phyloP scores from a whole-genome alignment of 2,113 vertebrate species.

The Trichechus manatus region DNA sequence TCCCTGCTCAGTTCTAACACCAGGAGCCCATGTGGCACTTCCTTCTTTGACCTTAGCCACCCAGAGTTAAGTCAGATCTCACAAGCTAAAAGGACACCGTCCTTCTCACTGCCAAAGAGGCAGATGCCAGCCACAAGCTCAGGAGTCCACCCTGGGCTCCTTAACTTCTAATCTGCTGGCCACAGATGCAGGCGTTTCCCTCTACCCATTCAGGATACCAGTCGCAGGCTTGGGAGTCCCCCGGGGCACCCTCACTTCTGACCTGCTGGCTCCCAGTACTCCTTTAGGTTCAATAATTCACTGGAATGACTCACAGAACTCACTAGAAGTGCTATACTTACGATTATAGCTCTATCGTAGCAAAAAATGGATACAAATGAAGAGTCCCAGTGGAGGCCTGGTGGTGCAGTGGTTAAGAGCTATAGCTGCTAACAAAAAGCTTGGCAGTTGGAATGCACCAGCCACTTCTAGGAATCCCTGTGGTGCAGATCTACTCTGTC shows the following conservation, averaged over 20 bases:
- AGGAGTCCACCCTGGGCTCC: neutral
- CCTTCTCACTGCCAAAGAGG: neutral
- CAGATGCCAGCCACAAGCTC: neutral
- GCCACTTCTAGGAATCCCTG: too few relatives aligned
- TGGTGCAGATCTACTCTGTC: too few relatives aligned
- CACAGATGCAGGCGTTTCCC: neutral
- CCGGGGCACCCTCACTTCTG: neutral
- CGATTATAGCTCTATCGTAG: neutral
- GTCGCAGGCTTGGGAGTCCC: neutral
- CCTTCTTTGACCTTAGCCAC: neutral
- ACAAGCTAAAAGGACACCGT: neutral
- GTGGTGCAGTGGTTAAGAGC: too few relatives aligned
- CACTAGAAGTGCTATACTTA: neutral
- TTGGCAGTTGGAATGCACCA: too few relatives aligned
- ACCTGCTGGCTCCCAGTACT: too few relatives aligned
- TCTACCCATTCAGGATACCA: neutral
- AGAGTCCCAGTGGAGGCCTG: neutral
- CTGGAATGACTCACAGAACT: neutral
- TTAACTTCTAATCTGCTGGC: neutral
- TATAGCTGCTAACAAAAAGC: too few relatives aligned
- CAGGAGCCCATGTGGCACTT: neutral
- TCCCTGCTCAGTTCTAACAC: neutral
- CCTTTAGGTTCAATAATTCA: neutral
- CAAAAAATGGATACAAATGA: neutral
- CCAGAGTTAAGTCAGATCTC: neutral